Evolutionary conservation across 2,113 vertebrate species (phyloP).

Genomic region (Xenotilapia leptura): DNA sequence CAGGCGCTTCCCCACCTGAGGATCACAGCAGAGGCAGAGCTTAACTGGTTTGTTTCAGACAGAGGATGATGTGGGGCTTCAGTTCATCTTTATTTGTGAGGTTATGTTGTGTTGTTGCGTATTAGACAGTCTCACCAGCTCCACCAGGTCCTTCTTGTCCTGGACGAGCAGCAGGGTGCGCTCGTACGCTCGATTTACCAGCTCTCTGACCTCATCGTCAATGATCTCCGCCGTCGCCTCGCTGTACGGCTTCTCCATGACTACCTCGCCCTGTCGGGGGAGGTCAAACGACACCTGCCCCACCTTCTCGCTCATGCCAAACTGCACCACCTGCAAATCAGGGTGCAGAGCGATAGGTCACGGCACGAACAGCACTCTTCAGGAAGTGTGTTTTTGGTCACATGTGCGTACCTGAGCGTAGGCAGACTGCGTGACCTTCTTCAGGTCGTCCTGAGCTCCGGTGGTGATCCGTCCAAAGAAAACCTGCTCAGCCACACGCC

Average conservation of each 20-base stretch:
- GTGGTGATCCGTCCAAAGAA: constrained; percentile 94
- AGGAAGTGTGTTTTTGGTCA: rapidly evolving
- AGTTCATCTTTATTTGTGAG: neutral
- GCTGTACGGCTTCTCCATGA: constrained; percentile 95
- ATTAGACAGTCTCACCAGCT: constrained; percentile 77
- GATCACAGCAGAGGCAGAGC: neutral
- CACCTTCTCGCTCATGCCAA: constrained; percentile 95
- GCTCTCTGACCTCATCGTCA: constrained; percentile 82
- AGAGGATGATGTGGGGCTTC: neutral
- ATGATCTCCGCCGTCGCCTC: constrained; percentile 92
- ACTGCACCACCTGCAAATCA: constrained; percentile 86
- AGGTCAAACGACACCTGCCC: constrained; percentile 98
- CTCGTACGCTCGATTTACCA: constrained; percentile 82
- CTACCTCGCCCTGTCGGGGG: constrained; percentile 91
- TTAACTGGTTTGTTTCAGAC: neutral
- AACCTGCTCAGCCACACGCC: constrained; percentile 89
- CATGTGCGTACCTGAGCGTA: constrained; percentile 82
- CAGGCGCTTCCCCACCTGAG: constrained; percentile 86
- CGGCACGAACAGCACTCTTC: neutral
- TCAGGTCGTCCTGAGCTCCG: constrained; percentile 92
- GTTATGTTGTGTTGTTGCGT: neutral
- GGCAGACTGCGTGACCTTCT: constrained; percentile 94
- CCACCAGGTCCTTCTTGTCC: constrained; percentile 84
- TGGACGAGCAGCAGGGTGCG: constrained; percentile 78
- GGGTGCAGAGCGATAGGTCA: neutral